These are phyloP conservation scores for Karalla daura DNA, from an alignment of 2,797 vertebrate genomes.

Conservation along the genomic window DNA sequence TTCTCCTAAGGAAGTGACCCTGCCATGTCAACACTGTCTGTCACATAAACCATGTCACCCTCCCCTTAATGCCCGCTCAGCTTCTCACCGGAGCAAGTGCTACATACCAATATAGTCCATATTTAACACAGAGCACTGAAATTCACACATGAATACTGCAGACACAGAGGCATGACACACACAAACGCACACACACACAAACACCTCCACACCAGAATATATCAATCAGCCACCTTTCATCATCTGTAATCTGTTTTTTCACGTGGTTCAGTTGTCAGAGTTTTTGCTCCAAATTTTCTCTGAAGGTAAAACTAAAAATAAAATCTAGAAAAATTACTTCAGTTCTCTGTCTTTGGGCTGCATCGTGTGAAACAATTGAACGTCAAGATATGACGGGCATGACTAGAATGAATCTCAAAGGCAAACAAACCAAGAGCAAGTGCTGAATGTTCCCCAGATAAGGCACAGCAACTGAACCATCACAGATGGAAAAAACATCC, in stretches of 20 bases:
- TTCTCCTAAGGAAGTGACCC: slow-evolving; percentile 65
- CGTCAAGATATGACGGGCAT: slow-evolving; percentile 72
- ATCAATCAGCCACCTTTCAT: slow-evolving; percentile 71
- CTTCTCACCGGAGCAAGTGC: slow-evolving; percentile 59
- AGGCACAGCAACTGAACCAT: slow-evolving; percentile 90
- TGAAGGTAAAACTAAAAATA: slow-evolving; percentile 50
- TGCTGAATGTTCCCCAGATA: slow-evolving; percentile 80
- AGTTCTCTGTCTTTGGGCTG: slow-evolving; percentile 90
- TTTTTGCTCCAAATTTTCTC: slow-evolving; percentile 74
- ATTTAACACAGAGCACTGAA: slow-evolving; percentile 33
- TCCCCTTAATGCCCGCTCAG: slow-evolving; percentile 48
- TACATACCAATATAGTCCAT: slow-evolving; percentile 32
- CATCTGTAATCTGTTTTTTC: slow-evolving; percentile 86
- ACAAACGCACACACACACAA: slow-evolving; percentile 45
- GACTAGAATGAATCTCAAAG: slow-evolving; percentile 75
- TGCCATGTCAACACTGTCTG: slow-evolving; percentile 70
- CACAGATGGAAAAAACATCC: slow-evolving; percentile 87
- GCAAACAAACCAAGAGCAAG: slow-evolving; percentile 78
- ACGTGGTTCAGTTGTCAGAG: slow-evolving; percentile 91
- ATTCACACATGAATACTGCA: slow-evolving; percentile 4
- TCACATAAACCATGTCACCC: slow-evolving; percentile 60
- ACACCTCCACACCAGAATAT: slow-evolving; percentile 48
- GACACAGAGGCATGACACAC: slow-evolving; percentile 32
- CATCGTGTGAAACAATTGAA: slow-evolving; percentile 82
- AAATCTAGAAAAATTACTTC: slow-evolving; percentile 81